These are phyloP conservation scores for Chelonus insularis DNA, from an alignment of 1,140 invertebrate species.

Conservation along the genomic window DNA sequence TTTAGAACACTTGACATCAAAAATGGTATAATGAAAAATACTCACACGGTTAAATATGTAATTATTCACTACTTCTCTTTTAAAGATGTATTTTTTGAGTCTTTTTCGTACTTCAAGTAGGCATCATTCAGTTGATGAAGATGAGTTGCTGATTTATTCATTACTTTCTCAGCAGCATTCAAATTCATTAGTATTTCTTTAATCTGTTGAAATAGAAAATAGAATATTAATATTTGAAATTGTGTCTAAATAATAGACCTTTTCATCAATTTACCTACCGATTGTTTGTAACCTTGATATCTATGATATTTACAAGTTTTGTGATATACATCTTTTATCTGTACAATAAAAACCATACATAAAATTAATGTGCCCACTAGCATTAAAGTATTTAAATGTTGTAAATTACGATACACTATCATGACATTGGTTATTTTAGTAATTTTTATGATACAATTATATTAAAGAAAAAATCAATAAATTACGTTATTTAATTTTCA, in stretches of 20 bases:
- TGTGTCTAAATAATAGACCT: constrained; percentile 2
- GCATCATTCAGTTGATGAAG: constrained; percentile 51
- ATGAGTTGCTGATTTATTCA: constrained; percentile 56
- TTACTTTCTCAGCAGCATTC: constrained; percentile 55
- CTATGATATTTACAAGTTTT: constrained; percentile 56
- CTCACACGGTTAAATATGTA: not conserved
- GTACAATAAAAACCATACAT: constrained; percentile 54
- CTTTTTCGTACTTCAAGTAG: constrained; percentile 47
- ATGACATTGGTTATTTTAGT: constrained; percentile 39
- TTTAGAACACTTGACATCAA: not conserved
- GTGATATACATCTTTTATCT: constrained; percentile 58
- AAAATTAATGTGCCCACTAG: constrained; percentile 46
- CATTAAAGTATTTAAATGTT: constrained; percentile 50
- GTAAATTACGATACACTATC: constrained; percentile 49
- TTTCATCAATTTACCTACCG: constrained; percentile 48
- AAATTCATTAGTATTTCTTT: constrained; percentile 59
- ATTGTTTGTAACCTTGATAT: constrained; percentile 55
- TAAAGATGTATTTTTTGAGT: constrained; percentile 38
- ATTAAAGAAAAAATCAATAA: too few species aligned
- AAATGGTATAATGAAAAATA: not conserved
- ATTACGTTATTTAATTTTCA: too few species aligned
- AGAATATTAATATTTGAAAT: not conserved
- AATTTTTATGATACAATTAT: too few species aligned
- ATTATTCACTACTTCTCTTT: not conserved
- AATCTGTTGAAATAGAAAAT: constrained; percentile 56